These are phyloP conservation scores for Columba livia DNA, from an alignment of 2,113 vertebrate genomes.

Conservation along the genomic window DNA sequence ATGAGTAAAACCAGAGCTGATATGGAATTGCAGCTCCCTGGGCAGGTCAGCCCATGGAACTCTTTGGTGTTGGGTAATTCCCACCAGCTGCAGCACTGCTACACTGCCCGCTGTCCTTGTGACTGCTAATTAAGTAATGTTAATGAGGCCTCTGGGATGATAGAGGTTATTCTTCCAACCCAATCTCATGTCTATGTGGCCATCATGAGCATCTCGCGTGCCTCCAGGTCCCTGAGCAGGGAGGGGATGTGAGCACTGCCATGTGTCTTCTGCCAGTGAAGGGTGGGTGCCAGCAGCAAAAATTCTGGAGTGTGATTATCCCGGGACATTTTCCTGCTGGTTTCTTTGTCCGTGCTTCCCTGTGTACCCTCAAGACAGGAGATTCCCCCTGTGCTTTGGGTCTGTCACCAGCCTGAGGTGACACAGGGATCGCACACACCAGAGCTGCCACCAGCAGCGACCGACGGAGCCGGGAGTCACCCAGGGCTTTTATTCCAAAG, in stretches of 20 bases:
- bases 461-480: not conserved
- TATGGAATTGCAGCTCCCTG: not conserved
- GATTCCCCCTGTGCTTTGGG: rapidly evolving
- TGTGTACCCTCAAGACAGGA: rapidly evolving
- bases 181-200: not conserved
- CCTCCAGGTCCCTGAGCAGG: rapidly evolving
- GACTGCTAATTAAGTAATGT: not conserved
- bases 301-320: not conserved
- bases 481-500: not conserved
- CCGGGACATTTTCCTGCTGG: rapidly evolving
- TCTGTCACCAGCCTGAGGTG: not conserved
- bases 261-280: rapidly evolving
- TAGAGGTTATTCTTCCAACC: not conserved
- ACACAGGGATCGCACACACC: not conserved
- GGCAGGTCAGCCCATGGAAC: not conserved
- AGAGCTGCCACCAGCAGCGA: rapidly evolving
- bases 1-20: not conserved
- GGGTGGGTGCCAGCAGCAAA: not conserved
- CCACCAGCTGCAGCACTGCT: not conserved
- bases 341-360: rapidly evolving
- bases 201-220: rapidly evolving
- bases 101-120: not conserved
- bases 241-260: rapidly evolving
- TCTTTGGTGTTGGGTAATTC: not conserved
- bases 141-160: not conserved